phyloP scores from a whole-genome alignment of 1,140 invertebrate species.

The Lepidostoma basale region DNA sequence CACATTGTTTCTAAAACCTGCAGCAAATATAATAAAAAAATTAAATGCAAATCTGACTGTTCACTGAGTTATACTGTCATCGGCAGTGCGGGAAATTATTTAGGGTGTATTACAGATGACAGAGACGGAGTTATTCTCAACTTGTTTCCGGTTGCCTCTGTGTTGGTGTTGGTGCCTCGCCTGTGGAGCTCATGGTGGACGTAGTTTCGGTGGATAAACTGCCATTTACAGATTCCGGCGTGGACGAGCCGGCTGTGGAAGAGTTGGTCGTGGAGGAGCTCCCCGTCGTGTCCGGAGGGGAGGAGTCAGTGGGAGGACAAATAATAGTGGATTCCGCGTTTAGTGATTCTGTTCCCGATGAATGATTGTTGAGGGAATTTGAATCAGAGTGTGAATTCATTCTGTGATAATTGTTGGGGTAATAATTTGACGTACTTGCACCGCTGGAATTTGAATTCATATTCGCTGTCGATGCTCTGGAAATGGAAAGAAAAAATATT shows the following conservation, averaged over 20 bases:
- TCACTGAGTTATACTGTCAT: slow-evolving; percentile 3
- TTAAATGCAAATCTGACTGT: slow-evolving; percentile 29
- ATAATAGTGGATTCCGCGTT: neutral
- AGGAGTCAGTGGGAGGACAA: neutral
- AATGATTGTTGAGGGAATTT: neutral
- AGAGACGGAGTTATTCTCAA: slow-evolving; percentile 16
- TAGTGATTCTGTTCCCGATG: too few species aligned
- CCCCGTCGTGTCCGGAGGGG: neutral
- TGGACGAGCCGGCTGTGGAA: neutral
- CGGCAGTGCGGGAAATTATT: slow-evolving; percentile 1
- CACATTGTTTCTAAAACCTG: too few species aligned
- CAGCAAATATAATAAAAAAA: slow-evolving; percentile 8
- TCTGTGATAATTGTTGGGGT: neutral
- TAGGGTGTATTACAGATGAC: slow-evolving; percentile 18
- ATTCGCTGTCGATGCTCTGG: neutral
- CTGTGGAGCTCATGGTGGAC: neutral
- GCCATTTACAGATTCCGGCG: slow-evolving; percentile 5
- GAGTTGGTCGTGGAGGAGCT: neutral
- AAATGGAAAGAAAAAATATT: slow-evolving; percentile 1
- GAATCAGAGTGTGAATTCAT: slow-evolving; percentile 11
- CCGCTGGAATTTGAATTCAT: neutral
- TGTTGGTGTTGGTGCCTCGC: neutral
- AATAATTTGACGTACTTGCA: slow-evolving; percentile 2
- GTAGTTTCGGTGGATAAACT: slow-evolving; percentile 14
- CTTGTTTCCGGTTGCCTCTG: neutral